These are phyloP conservation scores for Drosophila lacicola DNA, from an alignment of 2,888 invertebrate species.

Conservation along the genomic window DNA sequence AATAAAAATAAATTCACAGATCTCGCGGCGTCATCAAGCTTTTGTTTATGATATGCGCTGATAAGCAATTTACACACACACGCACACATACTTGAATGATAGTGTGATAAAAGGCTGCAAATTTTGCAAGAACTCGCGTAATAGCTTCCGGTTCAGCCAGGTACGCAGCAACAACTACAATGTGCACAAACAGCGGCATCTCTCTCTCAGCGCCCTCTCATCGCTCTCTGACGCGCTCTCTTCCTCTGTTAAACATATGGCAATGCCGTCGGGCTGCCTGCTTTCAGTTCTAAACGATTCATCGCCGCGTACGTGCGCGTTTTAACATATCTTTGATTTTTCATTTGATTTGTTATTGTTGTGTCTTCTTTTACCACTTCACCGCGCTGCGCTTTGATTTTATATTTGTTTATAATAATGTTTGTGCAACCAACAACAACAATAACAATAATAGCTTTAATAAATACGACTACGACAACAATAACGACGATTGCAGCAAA, in stretches of 20 bases:
- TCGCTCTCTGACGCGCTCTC: conserved; percentile 11
- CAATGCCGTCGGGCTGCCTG: conserved; percentile 17
- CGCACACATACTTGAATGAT: conserved; percentile 6
- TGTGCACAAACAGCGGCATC: conserved; percentile 8
- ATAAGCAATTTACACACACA: conserved; percentile 42
- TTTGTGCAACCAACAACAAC: conserved; percentile 54
- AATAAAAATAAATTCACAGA: conserved; percentile 22
- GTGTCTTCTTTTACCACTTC: conserved; percentile 5
- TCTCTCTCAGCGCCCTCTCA: conserved; percentile 13
- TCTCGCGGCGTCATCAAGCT: conserved; percentile 41
- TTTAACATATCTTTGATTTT: conserved; percentile 44
- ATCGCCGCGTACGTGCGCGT: conserved; percentile 66
- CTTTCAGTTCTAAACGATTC: conserved; percentile 66
- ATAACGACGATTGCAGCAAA: conserved; percentile 46
- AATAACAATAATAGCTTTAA: conserved; percentile 27
- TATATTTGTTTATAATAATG: conserved; percentile 70
- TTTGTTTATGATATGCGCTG: conserved; percentile 39
- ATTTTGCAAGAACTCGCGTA: conserved; percentile 57
- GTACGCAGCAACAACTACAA: conserved; percentile 32
- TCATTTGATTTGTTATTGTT: conserved; percentile 32
- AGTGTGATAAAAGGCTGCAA: conserved; percentile 41
- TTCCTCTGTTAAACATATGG: conserved; percentile 11
- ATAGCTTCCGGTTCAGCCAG: conserved; percentile 62
- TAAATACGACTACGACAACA: conserved; percentile 33
- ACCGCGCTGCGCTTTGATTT: conserved; percentile 34